Evolutionary conservation across 2,797 vertebrate species (phyloP).

Genomic region (Anolis apletophallus): DNA sequence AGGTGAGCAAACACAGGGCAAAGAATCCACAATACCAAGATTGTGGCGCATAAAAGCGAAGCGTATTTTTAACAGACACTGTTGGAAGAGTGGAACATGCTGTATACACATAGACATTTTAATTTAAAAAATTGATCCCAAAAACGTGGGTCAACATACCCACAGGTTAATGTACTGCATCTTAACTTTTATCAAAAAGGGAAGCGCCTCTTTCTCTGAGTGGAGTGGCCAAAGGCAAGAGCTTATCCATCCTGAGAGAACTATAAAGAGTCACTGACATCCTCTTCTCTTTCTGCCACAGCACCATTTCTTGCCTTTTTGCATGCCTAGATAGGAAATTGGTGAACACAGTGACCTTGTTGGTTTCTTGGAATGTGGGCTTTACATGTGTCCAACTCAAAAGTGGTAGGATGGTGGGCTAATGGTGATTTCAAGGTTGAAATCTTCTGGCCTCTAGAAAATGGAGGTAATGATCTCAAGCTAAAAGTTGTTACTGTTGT

Average conservation of each 20-base stretch:
- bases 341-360: background rate
- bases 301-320: no score
- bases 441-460: background rate
- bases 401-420: background rate
- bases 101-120: background rate
- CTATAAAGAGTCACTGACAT: no score
- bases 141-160: no score
- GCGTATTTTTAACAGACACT: background rate
- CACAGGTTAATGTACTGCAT: no score
- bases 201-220: no score
- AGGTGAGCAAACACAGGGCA: background rate
- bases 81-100: conserved; percentile 23
- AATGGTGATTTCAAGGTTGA: background rate
- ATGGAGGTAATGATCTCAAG: background rate
- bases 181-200: no score
- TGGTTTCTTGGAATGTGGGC: background rate
- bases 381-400: background rate
- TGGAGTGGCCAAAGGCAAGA: no score
- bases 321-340: no score
- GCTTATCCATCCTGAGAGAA: no score
- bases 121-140: background rate
- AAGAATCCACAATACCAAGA: background rate
- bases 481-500: background rate
- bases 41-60: background rate
- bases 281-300: no score